Evolutionary conservation across 2,797 vertebrate species (phyloP).

Genomic region (Poecile montanus): DNA sequence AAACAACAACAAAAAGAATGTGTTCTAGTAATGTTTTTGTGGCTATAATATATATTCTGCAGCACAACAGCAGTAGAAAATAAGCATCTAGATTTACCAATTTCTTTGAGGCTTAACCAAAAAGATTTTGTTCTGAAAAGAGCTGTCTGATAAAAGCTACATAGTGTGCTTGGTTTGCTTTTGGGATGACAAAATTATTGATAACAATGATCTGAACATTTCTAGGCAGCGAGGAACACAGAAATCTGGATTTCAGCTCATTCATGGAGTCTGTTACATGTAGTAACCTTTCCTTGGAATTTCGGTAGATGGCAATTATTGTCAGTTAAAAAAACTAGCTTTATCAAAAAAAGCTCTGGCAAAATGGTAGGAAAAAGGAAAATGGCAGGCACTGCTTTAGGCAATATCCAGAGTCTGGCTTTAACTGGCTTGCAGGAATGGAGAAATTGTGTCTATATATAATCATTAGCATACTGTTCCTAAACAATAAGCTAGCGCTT

Average conservation of each 20-base stretch:
- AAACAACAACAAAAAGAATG: neutral
- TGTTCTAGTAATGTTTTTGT: neutral
- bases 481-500: neutral
- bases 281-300: neutral
- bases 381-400: neutral
- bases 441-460: neutral
- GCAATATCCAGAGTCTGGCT: neutral
- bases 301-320: neutral
- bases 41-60: neutral
- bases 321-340: neutral
- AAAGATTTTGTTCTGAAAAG: neutral
- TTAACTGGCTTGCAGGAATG: neutral
- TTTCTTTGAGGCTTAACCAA: neutral
- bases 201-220: fast-evolving
- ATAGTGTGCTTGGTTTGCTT: neutral
- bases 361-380: neutral
- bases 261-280: neutral
- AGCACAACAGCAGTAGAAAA: neutral
- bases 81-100: neutral
- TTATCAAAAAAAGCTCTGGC: neutral
- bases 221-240: neutral
- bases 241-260: neutral
- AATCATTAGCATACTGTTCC: neutral
- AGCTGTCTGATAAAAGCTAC: neutral
- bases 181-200: neutral